A percentile compares a stretch with the other conserved stretches of the same genome.
phyloP scores from a whole-genome alignment of 2,797 vertebrate genomes.

The Graptemys geographica region DNA sequence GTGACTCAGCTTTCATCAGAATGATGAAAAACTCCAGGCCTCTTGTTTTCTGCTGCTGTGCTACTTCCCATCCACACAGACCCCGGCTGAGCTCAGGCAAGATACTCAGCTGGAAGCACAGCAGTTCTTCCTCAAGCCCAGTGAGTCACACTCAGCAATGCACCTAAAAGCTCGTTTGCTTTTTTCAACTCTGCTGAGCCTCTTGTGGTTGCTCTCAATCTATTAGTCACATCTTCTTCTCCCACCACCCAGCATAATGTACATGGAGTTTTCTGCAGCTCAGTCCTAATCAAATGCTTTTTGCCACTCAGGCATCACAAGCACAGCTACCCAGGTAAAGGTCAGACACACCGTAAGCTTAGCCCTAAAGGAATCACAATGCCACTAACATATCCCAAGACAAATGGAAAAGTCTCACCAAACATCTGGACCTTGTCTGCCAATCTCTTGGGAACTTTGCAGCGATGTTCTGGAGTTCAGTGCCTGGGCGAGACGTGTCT shows the following conservation, averaged over 20 bases:
- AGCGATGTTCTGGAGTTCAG: not conserved
- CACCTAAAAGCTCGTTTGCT: not conserved
- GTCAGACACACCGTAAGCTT: not conserved
- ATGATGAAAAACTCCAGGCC: not conserved
- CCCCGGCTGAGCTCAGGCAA: not conserved
- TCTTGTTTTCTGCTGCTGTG: not conserved
- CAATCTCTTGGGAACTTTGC: not conserved
- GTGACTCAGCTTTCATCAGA: not conserved
- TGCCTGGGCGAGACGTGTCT: not conserved
- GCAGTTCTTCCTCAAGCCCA: not conserved
- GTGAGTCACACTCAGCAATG: not conserved
- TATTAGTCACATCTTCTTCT: not conserved
- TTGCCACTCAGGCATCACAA: not conserved
- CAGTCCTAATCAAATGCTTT: not conserved
- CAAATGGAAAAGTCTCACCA: not conserved
- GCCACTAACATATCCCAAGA: not conserved
- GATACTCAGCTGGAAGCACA: not conserved
- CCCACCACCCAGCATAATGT: not conserved
- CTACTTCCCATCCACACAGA: not conserved
- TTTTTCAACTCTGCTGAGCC: not conserved
- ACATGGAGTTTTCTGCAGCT: not conserved
- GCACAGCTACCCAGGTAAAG: not conserved
- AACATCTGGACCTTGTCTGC: not conserved
- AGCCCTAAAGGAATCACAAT: not conserved
- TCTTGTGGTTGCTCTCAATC: not conserved